Evolutionary conservation across 2,797 vertebrate species (phyloP).

Genomic region (Myiotriccus ornatus): DNA sequence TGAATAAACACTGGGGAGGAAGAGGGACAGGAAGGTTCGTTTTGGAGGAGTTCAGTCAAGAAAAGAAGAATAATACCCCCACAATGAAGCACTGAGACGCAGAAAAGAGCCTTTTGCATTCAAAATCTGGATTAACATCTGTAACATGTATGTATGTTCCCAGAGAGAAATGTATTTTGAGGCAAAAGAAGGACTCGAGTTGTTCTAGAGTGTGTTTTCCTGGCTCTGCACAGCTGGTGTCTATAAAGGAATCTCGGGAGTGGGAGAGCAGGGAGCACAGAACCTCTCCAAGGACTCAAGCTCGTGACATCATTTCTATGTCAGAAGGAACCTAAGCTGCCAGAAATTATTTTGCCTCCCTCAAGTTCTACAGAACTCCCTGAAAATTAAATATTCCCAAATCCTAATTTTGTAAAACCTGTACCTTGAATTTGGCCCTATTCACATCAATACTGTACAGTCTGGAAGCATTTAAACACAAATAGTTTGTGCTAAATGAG

Average conservation of each 20-base stretch:
- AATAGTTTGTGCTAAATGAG: background rate
- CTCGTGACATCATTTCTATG: background rate
- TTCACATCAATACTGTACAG: background rate
- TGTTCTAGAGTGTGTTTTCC: background rate
- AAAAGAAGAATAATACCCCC: background rate
- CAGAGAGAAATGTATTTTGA: background rate
- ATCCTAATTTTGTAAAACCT: background rate
- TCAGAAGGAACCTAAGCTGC: background rate
- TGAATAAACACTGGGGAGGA: background rate
- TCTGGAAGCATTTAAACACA: background rate
- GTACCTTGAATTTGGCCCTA: background rate
- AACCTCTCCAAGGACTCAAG: background rate
- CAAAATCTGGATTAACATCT: background rate
- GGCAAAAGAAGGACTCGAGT: background rate
- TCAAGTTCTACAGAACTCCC: background rate
- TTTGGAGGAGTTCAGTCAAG: background rate
- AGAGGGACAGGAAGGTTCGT: background rate
- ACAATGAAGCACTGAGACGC: background rate
- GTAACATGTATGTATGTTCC: background rate
- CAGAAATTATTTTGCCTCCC: conserved; percentile 4
- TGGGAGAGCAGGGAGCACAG: background rate
- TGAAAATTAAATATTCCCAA: background rate
- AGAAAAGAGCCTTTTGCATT: background rate
- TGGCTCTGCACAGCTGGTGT: background rate
- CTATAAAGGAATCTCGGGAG: background rate